Base-by-base conservation (phyloP, 2,888 invertebrate species). In the Cheilosia pagana region DNA sequence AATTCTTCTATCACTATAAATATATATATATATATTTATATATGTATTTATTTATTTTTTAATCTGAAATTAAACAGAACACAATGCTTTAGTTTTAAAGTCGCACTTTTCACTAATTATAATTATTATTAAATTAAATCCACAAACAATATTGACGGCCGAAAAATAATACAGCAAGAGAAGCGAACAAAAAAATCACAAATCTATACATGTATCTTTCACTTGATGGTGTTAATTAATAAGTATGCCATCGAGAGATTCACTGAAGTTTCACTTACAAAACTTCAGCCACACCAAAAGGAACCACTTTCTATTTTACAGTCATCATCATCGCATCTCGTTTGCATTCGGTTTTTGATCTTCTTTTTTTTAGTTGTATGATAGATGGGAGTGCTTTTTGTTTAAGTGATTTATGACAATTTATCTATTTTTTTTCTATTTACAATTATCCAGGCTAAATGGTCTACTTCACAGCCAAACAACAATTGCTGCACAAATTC, bases 231-330 rank as follows among this genome's bases (percentile, higher is more conserved):
- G 81, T 74, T 87, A 86, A 87, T 87, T 87, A 81, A 75, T 77
- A 87, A 85, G 87, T 87, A 70, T 87, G 87, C 87, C 87, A 87
- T 60, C 68, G 68, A 62, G 62, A 82, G 63, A 67, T 67, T 59
- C 63, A 81, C 74, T 60, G 57, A 70, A 70, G 67, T 87, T 87
- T 87, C 87, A 87, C 87, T 87, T 81, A 74, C 81, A 81, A 81
- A 76, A 85, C 85, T 75, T 72, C 76, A 57, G 45, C 77, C 63
- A 65, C 77, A 67, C 81, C 63, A 78, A 90, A 35, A 71, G 89
- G 88, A 90, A 90, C 89, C 91, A 91, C 91, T 91, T 91, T 91
- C 91, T 91, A 90, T 91, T 91, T 91, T 91, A 86, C 81, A 78
- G 70, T 87, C 86, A 86, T 83, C 77, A 63, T 76, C 70, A 55